phyloP scores from a whole-genome alignment of 1,140 invertebrate species.

The Neotoxoptera formosana region DNA sequence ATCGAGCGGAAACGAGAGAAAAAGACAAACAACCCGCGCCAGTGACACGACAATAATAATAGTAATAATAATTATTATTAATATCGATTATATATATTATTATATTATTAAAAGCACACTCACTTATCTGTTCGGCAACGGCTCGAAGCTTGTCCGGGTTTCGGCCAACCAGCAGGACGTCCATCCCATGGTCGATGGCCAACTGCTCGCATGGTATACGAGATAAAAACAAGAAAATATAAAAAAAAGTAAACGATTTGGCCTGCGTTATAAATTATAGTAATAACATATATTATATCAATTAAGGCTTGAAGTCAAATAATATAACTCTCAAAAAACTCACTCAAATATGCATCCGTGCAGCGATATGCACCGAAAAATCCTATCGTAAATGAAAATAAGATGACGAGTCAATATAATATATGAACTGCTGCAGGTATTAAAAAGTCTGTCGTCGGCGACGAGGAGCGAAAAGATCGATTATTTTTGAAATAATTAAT shows the following conservation, averaged over 20 bases:
- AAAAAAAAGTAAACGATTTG: neutral
- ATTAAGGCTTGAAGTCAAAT: neutral
- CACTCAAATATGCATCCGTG: neutral
- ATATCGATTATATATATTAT: neutral
- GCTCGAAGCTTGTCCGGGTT: neutral
- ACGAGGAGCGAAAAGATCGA: neutral
- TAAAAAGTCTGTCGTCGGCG: neutral
- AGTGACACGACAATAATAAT: neutral
- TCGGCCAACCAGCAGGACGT: slow-evolving; percentile 32
- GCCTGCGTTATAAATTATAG: neutral
- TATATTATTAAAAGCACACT: neutral
- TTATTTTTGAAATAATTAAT: no score
- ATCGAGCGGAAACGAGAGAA: neutral
- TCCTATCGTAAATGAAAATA: neutral
- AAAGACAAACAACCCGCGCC: neutral
- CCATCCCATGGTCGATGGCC: slow-evolving; percentile 26
- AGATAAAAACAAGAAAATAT: neutral
- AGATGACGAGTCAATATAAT: neutral
- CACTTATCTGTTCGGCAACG: neutral
- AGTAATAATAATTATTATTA: neutral
- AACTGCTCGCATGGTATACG: neutral
- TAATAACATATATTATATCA: neutral
- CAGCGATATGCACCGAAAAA: neutral
- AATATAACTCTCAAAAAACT: neutral
- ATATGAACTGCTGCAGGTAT: neutral